Conservation (phyloP, 2,113 vertebrate genomes). For the Macroglossus sobrinus region DNA sequence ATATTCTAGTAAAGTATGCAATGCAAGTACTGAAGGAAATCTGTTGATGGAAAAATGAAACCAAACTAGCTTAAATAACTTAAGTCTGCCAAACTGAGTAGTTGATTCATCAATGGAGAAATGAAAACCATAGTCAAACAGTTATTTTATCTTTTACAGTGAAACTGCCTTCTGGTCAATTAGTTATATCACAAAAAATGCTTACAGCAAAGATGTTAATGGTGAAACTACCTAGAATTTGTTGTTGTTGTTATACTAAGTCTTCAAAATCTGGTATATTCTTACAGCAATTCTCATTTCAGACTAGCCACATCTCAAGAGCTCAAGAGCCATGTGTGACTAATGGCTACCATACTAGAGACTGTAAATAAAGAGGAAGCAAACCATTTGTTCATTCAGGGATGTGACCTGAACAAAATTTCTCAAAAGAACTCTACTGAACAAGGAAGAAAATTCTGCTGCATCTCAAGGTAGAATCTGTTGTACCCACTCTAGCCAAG, state of each 20-base stretch:
- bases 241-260: not conserved
- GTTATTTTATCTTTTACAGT: not conserved
- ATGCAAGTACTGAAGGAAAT: not conserved
- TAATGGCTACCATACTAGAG: not conserved
- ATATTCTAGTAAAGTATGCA: not conserved
- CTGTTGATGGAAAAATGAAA: not conserved
- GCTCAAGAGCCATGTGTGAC: not conserved
- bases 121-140: not conserved
- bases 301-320: not conserved
- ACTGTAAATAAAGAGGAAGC: not conserved
- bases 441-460: not conserved
- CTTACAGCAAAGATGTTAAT: not conserved
- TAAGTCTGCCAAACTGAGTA: not conserved
- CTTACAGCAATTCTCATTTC: not conserved
- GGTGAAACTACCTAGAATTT: not conserved
- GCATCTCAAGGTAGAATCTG: not conserved
- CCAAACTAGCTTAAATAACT: not conserved
- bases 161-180: not conserved
- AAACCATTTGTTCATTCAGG: not conserved
- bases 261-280: not conserved
- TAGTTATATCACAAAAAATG: not conserved
- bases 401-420: not conserved
- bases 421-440: not conserved
- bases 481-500: not conserved
- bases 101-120: not conserved